phyloP scores from a whole-genome alignment of 2,888 invertebrate species.

The Cataglyphis altisquamis region DNA sequence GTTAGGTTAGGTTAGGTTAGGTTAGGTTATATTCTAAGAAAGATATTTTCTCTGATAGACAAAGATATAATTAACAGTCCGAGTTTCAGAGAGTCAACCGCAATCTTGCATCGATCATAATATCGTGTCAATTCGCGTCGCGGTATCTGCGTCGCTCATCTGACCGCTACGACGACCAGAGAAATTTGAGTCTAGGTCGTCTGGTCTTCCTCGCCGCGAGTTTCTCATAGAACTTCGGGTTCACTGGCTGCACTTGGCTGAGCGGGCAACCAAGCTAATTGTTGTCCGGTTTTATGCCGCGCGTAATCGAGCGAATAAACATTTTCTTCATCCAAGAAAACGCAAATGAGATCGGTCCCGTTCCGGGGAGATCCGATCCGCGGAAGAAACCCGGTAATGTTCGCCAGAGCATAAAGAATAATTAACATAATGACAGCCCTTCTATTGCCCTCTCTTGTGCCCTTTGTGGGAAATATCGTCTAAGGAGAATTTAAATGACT shows the following conservation, averaged over 20 bases:
- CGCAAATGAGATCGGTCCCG: conserved; percentile 44
- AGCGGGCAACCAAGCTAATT: conserved; percentile 52
- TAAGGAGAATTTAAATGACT: conserved; percentile 31
- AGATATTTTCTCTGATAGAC: not conserved
- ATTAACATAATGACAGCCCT: conserved; percentile 12
- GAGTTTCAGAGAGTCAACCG: conserved; percentile 33
- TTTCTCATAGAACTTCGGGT: conserved; percentile 50
- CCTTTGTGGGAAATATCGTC: conserved; percentile 32
- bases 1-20: too few species aligned
- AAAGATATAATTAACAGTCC: not conserved
- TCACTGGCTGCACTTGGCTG: conserved; percentile 54
- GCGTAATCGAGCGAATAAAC: conserved; percentile 44
- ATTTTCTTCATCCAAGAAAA: conserved; percentile 30
- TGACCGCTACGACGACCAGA: conserved; percentile 32
- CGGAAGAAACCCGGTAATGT: conserved; percentile 38
- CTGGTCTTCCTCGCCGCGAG: not conserved
- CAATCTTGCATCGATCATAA: conserved; percentile 13
- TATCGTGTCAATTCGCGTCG: conserved; percentile 37
- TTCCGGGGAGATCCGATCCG: conserved; percentile 44
- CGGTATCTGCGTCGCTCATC: conserved; percentile 16
- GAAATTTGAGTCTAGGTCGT: conserved; percentile 51
- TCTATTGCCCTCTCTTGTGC: not conserved
- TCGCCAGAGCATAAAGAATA: conserved; percentile 1
- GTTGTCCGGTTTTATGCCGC: conserved; percentile 33
- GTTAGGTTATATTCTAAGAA: not conserved